phyloP scores from a whole-genome alignment of 2,113 vertebrate species.

The Fukomys damarensis region DNA sequence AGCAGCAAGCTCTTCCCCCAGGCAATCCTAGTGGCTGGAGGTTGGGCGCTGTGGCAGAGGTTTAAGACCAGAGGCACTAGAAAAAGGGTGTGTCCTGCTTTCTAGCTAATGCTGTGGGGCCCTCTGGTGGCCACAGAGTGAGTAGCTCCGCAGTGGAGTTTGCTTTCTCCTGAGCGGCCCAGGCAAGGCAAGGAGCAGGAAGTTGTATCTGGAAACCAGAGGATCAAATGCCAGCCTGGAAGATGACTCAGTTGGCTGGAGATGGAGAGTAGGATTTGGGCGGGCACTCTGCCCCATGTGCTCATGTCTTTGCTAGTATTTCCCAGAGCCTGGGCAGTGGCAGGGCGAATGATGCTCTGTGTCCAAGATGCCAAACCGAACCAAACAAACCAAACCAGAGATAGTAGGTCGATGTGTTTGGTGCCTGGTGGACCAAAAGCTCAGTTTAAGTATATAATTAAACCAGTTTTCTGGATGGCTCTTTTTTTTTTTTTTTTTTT shows the following conservation, averaged over 20 bases:
- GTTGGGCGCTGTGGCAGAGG: neutral
- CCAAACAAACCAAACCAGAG: neutral
- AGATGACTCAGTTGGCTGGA: neutral
- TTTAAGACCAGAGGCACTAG: neutral
- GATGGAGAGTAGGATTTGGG: neutral
- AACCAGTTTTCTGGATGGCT: neutral
- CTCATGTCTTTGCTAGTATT: neutral
- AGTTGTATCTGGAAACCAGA: neutral
- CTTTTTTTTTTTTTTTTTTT: neutral
- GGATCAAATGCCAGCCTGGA: rapidly evolving
- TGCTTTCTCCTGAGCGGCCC: neutral
- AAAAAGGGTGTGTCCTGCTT: neutral
- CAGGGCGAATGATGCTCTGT: neutral
- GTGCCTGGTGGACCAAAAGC: neutral
- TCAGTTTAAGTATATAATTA: neutral
- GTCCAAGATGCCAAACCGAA: neutral
- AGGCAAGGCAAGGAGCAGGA: neutral
- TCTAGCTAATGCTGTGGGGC: conserved; percentile 32
- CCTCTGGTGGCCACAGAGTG: conserved; percentile 62
- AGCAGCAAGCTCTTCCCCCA: neutral
- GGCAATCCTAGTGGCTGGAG: neutral
- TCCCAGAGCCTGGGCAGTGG: neutral
- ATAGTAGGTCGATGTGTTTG: neutral
- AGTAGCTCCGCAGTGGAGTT: neutral
- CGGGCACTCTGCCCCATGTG: neutral